phyloP scores from a whole-genome alignment of 1,140 invertebrate genomes.

The Drosophila ironensis region DNA sequence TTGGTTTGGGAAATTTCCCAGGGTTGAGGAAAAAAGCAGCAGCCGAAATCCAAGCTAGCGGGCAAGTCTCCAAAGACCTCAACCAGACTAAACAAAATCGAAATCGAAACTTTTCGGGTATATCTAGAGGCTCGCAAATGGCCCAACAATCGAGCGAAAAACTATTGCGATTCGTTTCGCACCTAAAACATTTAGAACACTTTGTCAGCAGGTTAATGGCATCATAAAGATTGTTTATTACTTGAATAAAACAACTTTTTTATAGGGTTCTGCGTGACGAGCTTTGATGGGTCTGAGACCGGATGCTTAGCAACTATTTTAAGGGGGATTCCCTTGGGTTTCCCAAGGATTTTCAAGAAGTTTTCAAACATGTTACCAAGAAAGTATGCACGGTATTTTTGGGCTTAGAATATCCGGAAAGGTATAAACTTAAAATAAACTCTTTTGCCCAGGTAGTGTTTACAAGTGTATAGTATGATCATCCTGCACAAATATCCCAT shows the following conservation, averaged over 20 bases:
- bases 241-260: background rate
- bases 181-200: background rate
- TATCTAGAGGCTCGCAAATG: background rate
- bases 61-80: background rate
- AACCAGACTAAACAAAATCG: conserved; percentile 27
- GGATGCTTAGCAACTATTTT: too few relatives aligned
- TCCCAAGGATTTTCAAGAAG: too few relatives aligned
- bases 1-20: too few relatives aligned
- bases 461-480: too few relatives aligned
- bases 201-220: background rate
- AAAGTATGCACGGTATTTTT: too few relatives aligned
- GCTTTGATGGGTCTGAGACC: background rate
- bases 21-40: background rate
- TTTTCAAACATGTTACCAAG: too few relatives aligned
- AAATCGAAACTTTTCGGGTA: conserved; percentile 17
- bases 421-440: too few relatives aligned
- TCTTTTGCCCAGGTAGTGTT: too few relatives aligned
- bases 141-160: too few relatives aligned
- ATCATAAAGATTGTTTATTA: background rate
- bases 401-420: too few relatives aligned
- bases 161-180: background rate
- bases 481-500: too few relatives aligned
- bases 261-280: background rate
- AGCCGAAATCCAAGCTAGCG: background rate
- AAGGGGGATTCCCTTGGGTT: too few relatives aligned